Conservation (phyloP, 2,113 vertebrate genomes). For the Bubo scandiacus region DNA sequence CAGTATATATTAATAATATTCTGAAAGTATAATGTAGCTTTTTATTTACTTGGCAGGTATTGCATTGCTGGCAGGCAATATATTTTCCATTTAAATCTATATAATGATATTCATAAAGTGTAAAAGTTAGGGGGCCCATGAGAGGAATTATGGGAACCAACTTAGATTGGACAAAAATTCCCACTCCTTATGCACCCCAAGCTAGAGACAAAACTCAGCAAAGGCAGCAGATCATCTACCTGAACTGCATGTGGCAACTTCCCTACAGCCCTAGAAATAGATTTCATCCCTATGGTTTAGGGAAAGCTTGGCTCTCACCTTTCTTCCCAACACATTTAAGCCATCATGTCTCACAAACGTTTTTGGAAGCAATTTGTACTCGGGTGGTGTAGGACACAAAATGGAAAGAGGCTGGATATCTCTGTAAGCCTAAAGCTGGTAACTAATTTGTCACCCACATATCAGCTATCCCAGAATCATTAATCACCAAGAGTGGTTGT, state of each 20-base stretch:
- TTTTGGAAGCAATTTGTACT: conserved; percentile 8
- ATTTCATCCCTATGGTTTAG: neutral
- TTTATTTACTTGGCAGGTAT: neutral
- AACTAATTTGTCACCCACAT: conserved; percentile 21
- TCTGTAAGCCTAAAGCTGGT: conserved; percentile 33
- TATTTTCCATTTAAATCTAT: neutral
- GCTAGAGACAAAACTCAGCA: neutral
- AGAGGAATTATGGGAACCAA: neutral
- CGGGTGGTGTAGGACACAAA: neutral
- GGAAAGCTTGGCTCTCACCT: neutral
- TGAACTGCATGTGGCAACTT: neutral
- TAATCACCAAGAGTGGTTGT: conserved; percentile 8
- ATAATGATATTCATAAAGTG: neutral
- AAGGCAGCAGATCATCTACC: neutral
- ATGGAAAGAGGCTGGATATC: conserved; percentile 3
- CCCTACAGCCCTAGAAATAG: neutral
- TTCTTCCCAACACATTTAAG: neutral
- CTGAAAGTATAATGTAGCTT: neutral
- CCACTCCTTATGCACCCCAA: neutral
- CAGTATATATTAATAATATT: neutral
- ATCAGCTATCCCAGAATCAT: conserved; percentile 30
- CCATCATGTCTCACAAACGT: neutral
- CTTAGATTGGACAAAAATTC: neutral
- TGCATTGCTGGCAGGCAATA: neutral
- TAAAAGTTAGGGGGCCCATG: neutral